These are phyloP conservation scores for Sinella curviseta DNA, from an alignment of 1,140 invertebrate species.

Conservation along the genomic window DNA sequence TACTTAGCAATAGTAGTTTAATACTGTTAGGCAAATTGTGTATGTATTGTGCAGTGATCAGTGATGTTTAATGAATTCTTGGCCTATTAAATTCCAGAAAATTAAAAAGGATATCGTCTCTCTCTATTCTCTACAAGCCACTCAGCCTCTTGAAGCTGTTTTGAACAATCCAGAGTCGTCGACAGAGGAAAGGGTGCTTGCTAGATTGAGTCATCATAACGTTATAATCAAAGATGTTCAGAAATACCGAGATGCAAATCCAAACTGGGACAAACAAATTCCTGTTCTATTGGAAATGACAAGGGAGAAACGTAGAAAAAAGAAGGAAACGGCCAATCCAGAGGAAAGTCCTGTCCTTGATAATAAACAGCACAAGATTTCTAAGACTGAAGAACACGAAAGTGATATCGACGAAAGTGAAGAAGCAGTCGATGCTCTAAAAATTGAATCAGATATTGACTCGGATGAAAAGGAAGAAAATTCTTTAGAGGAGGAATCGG, in stretches of 20 bases:
- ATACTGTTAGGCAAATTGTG: not conserved
- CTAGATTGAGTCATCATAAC: conserved; percentile 33
- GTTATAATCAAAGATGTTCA: conserved; percentile 33
- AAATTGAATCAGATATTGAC: not conserved
- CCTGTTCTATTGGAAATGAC: conserved; percentile 40
- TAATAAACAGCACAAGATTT: not conserved
- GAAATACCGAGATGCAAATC: conserved; percentile 43
- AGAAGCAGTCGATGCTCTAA: not conserved
- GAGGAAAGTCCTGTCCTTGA: too few species aligned
- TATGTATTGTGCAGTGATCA: too few species aligned
- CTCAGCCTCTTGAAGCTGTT: not conserved
- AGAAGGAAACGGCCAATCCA: not conserved
- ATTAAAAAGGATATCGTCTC: conserved; percentile 41
- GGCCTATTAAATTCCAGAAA: conserved; percentile 33
- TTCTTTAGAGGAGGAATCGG: conserved; percentile 25
- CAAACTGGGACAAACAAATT: conserved; percentile 47
- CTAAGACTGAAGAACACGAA: not conserved
- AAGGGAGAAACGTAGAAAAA: not conserved
- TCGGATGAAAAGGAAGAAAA: conserved; percentile 18
- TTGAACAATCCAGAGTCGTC: conserved; percentile 17
- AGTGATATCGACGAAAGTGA: not conserved
- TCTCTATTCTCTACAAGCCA: conserved; percentile 36
- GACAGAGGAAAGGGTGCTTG: conserved; percentile 29
- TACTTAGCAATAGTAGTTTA: conserved; percentile 21
- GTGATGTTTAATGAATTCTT: not conserved